A percentile compares a stretch with the other conserved stretches of the same genome.
These are phyloP conservation scores for Hemaris fuciformis DNA, from an alignment of 2,888 invertebrate genomes.

Conservation along the genomic window DNA sequence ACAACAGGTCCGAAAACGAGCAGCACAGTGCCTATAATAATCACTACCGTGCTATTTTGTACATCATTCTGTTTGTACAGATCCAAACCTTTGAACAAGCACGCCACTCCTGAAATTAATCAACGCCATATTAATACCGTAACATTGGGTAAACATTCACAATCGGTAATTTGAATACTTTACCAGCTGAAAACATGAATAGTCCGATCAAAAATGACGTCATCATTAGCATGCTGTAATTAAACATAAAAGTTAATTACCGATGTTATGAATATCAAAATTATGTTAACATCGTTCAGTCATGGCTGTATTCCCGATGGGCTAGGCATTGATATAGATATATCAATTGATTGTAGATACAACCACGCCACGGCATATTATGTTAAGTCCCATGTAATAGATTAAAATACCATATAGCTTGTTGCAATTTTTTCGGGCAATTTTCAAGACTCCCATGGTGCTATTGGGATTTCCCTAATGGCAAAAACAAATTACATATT, in stretches of 20 bases:
- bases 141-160: not conserved
- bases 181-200: slow-evolving; percentile 24
- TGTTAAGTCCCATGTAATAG: too few relatives aligned
- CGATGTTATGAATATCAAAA: not conserved
- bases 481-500: too few relatives aligned
- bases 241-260: slow-evolving; percentile 7
- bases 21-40: slow-evolving; percentile 7
- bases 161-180: not conserved
- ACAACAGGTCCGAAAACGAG: slow-evolving; percentile 23
- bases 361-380: too few relatives aligned
- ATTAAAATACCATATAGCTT: too few relatives aligned
- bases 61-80: slow-evolving; percentile 5
- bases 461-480: too few relatives aligned
- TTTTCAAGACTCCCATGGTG: too few relatives aligned
- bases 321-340: too few relatives aligned
- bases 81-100: slow-evolving; percentile 19
- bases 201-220: slow-evolving; percentile 19
- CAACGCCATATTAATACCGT: not conserved
- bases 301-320: too few relatives aligned
- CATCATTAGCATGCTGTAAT: slow-evolving; percentile 26
- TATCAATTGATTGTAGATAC: too few relatives aligned
- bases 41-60: not conserved
- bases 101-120: not conserved
- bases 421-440: too few relatives aligned
- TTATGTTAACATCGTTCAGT: not conserved